Evolutionary conservation across 2,888 invertebrate species (phyloP).

Genomic region (Perizoma affinitatum): DNA sequence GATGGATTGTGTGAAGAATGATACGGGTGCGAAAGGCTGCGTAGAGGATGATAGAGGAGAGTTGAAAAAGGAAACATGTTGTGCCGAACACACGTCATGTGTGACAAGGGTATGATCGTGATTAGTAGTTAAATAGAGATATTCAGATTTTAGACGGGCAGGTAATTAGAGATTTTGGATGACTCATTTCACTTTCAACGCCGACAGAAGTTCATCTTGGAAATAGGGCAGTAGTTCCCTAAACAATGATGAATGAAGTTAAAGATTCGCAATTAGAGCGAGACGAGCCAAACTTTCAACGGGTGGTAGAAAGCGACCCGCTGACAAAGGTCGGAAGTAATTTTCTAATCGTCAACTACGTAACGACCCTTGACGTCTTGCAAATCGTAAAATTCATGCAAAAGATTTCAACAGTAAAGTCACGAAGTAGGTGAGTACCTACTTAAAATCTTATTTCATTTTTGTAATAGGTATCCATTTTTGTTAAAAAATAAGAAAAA

Average conservation of each 20-base stretch:
- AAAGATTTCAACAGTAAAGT: conserved; percentile 3
- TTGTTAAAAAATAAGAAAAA: no score
- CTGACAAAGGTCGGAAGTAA: conserved; percentile 80
- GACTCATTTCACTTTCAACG: not conserved
- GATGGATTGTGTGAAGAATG: no score
- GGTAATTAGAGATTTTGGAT: no score
- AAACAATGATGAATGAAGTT: conserved; percentile 25
- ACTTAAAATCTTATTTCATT: no score
- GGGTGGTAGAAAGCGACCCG: conserved; percentile 68
- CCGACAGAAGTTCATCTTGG: conserved; percentile 6
- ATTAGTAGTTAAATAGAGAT: not conserved
- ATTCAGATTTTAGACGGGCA: no score
- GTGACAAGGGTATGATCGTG: no score
- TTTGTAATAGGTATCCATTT: no score
- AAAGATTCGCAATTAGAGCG: conserved; percentile 58
- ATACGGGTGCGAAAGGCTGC: no score
- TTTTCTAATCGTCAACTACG: conserved; percentile 58
- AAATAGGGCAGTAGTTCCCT: conserved; percentile 10
- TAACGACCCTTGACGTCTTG: conserved; percentile 71
- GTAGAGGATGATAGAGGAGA: no score
- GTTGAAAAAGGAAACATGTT: no score
- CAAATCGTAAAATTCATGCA: conserved; percentile 24
- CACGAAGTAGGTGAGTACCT: not conserved
- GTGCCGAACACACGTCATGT: no score
- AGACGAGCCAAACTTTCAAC: conserved; percentile 51